These are phyloP conservation scores for Ypsolopha scabrella DNA, from an alignment of 2,888 invertebrate species.

Conservation along the genomic window DNA sequence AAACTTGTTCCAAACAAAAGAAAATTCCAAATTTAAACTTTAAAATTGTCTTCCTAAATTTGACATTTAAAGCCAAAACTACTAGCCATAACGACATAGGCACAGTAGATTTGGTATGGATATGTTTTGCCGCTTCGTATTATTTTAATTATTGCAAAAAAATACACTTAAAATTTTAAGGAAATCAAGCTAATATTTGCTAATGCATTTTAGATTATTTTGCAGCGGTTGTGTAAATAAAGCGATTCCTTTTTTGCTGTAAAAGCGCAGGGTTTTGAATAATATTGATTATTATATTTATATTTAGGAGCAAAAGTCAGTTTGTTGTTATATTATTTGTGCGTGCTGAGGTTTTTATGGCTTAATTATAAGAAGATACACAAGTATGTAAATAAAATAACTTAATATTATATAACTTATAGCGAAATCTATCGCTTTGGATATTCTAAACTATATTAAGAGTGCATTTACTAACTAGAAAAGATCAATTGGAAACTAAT, in stretches of 20 bases:
- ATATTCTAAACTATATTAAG: no score
- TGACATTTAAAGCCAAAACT: constrained; percentile 1
- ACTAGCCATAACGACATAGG: constrained; percentile 17
- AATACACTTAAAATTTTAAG: background rate
- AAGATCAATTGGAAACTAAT: no score
- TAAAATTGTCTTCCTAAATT: background rate
- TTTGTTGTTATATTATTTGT: no score
- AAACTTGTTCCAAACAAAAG: no score
- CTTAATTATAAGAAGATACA: constrained; percentile 49
- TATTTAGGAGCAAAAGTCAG: no score
- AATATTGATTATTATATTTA: no score
- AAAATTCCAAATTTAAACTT: no score
- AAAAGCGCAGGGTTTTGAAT: no score
- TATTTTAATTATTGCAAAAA: constrained; percentile 38
- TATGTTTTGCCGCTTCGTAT: constrained; percentile 62
- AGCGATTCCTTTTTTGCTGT: no score
- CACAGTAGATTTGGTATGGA: constrained; percentile 32
- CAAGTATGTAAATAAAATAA: constrained; percentile 39
- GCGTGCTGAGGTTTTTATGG: constrained; percentile 11
- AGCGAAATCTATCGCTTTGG: no score
- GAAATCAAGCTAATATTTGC: constrained; percentile 14
- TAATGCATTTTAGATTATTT: constrained; percentile 57
- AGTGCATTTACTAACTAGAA: no score
- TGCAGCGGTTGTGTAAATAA: constrained; percentile 20
- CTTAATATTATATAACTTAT: background rate